Conservation (phyloP, 2,113 vertebrate species). For the Elaphurus davidianus region DNA sequence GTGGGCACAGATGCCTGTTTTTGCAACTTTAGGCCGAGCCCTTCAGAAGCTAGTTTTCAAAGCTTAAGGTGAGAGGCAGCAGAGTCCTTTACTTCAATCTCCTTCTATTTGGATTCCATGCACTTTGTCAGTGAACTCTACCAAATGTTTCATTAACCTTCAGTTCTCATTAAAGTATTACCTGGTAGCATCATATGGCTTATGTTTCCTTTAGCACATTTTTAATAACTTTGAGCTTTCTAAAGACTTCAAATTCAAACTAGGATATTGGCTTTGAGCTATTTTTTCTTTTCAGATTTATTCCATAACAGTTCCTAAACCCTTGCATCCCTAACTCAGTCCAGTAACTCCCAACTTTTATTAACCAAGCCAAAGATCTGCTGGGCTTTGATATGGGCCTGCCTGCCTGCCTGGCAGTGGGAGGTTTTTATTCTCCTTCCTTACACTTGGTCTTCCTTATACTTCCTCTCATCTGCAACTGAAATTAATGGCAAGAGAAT, state of each 20-base stretch:
- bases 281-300: not conserved
- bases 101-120: constrained; percentile 51
- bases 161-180: constrained; percentile 40
- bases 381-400: not conserved
- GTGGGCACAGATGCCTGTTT: not conserved
- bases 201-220: constrained; percentile 27
- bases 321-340: not conserved
- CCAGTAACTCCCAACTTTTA: not conserved
- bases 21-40: not conserved
- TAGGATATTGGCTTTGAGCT: not conserved
- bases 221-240: constrained; percentile 6
- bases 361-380: not conserved
- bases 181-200: constrained; percentile 40
- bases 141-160: constrained; percentile 67
- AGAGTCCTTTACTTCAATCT: not conserved
- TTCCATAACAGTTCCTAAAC: not conserved
- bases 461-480: not conserved
- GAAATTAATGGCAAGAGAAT: not conserved
- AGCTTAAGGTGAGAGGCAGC: constrained; percentile 2
- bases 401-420: not conserved
- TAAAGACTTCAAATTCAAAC: constrained; percentile 43
- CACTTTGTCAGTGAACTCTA: constrained; percentile 32
- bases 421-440: not conserved
- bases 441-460: not conserved
- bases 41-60: not conserved